phyloP scores from a whole-genome alignment of 2,888 invertebrate species.

The Malacosoma neustria region DNA sequence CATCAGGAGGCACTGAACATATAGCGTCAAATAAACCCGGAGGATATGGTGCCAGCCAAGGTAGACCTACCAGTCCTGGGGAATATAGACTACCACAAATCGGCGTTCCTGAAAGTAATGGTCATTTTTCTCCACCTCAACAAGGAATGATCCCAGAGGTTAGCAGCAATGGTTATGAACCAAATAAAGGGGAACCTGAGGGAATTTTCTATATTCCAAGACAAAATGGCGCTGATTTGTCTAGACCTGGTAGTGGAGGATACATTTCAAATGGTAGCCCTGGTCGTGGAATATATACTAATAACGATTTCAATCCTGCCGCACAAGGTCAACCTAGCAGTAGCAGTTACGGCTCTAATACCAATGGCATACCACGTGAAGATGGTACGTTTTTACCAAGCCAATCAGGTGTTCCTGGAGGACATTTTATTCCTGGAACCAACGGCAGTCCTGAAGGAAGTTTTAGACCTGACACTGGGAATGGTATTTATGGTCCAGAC shows the following conservation, averaged over 20 bases:
- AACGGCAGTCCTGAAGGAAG: slow-evolving; percentile 5
- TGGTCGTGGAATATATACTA: neutral
- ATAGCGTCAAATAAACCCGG: slow-evolving; percentile 5
- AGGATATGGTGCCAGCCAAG: slow-evolving; percentile 8
- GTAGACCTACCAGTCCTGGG: slow-evolving; percentile 8
- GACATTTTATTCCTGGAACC: neutral
- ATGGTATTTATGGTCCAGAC: slow-evolving; percentile 5
- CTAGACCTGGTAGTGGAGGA: neutral
- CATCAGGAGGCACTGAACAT: slow-evolving; percentile 8
- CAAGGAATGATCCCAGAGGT: neutral
- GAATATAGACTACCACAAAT: slow-evolving; percentile 8
- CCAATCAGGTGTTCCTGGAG: neutral
- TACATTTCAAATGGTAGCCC: neutral
- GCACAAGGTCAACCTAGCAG: neutral
- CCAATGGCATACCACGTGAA: neutral
- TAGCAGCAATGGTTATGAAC: neutral
- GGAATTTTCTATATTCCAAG: neutral
- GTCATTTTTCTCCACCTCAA: neutral
- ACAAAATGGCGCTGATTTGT: neutral
- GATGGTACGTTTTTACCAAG: neutral
- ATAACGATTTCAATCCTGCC: neutral
- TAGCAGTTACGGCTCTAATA: neutral
- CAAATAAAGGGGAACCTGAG: neutral
- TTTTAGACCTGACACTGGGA: neutral
- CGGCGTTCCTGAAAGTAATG: slow-evolving; percentile 5